Conservation (phyloP, 1,140 invertebrate genomes). For the Danaus plexippus region DNA sequence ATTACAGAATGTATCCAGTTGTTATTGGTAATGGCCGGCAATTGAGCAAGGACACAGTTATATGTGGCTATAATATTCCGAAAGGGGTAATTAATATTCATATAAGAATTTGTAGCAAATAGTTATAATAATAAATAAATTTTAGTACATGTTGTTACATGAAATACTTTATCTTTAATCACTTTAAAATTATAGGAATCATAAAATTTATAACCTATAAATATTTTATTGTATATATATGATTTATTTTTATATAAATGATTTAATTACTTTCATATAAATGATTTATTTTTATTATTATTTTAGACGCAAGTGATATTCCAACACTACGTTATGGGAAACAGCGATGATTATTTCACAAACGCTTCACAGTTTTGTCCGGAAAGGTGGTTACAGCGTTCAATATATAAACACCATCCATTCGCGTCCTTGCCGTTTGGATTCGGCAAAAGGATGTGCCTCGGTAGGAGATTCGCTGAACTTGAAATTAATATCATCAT, state of each 20-base stretch:
- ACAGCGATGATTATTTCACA: constrained; percentile 80
- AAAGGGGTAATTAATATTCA: constrained; percentile 80
- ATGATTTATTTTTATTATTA: constrained; percentile 2
- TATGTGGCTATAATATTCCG: constrained; percentile 88
- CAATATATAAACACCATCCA: constrained; percentile 61
- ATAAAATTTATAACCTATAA: too few relatives aligned
- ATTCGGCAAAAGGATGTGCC: constrained; percentile 82
- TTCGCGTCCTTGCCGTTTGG: constrained; percentile 83
- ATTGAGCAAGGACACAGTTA: constrained; percentile 82
- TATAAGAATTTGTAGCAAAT: constrained; percentile 1
- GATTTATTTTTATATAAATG: not conserved
- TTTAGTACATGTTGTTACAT: too few relatives aligned
- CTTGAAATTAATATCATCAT: constrained; percentile 80
- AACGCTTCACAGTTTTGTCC: constrained; percentile 79
- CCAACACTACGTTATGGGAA: constrained; percentile 85
- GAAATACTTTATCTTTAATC: too few relatives aligned
- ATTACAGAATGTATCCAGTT: constrained; percentile 84
- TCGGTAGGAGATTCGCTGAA: constrained; percentile 82
- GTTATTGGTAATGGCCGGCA: constrained; percentile 89
- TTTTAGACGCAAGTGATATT: constrained; percentile 85
- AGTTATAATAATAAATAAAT: too few relatives aligned
- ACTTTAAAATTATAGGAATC: too few relatives aligned
- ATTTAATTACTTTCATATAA: not conserved
- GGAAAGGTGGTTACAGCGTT: constrained; percentile 80
- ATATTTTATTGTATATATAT: not conserved